Conservation (phyloP, 2,797 vertebrate genomes). For the Falco rusticolus region DNA sequence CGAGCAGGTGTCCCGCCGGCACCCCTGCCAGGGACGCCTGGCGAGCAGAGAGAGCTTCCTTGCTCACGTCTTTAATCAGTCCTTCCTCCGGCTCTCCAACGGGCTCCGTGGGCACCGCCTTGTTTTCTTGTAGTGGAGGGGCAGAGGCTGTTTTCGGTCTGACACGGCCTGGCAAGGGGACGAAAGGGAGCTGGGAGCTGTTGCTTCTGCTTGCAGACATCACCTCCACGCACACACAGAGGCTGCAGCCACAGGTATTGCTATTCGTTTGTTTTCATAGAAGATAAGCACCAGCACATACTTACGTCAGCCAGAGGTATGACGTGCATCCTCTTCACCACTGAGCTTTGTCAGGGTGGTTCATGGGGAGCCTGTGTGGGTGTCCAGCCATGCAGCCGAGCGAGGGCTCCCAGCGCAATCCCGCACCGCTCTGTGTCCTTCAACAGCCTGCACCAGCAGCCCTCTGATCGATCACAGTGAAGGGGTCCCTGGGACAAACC, state of each 20-base stretch:
- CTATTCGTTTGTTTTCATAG: neutral
- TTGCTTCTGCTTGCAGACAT: neutral
- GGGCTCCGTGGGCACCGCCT: neutral
- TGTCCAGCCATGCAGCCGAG: neutral
- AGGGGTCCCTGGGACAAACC: neutral
- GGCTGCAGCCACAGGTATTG: neutral
- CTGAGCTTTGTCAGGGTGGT: neutral
- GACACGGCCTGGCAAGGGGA: neutral
- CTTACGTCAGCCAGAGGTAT: neutral
- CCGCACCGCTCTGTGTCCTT: fast-evolving
- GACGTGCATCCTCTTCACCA: neutral
- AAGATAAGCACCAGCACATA: neutral
- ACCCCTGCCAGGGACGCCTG: neutral
- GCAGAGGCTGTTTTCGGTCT: neutral
- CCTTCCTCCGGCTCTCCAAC: neutral
- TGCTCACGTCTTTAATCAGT: neutral
- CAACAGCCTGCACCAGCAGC: neutral
- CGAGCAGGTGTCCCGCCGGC: neutral
- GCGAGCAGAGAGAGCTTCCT: neutral
- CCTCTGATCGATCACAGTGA: neutral
- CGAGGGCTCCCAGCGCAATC: neutral
- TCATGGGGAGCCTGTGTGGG: too few species aligned
- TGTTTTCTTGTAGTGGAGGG: fast-evolving
- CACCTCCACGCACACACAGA: neutral
- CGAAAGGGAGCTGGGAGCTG: neutral